Conservation (phyloP, 2,797 vertebrate species). For the Pipistrellus pipistrellus region DNA sequence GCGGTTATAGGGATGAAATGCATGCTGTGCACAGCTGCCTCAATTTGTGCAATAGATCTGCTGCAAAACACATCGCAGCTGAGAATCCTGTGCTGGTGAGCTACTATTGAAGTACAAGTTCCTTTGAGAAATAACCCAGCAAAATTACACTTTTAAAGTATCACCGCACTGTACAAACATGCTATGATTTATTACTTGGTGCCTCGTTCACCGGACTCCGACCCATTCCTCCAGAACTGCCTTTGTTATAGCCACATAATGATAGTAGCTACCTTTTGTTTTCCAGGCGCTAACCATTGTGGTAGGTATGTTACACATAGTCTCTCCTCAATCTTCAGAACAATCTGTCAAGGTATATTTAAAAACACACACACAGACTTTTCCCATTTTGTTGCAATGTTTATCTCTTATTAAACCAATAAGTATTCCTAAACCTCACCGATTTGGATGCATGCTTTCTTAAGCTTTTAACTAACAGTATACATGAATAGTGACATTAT, state of each 20-base stretch:
- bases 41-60: conserved; percentile 67
- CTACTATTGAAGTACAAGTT: conserved; percentile 67
- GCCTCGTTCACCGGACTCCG: conserved; percentile 1
- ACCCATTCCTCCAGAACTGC: not conserved
- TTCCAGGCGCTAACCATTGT: not conserved
- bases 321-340: not conserved
- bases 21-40: conserved; percentile 81
- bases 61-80: conserved; percentile 68
- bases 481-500: not conserved
- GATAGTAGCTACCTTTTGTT: conserved; percentile 26
- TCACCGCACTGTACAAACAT: conserved; percentile 18
- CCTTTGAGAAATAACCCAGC: conserved; percentile 76
- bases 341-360: not conserved
- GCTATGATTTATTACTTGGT: conserved; percentile 63
- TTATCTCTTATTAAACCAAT: conserved; percentile 47
- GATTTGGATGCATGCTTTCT: not conserved
- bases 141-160: conserved; percentile 63
- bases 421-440: not conserved
- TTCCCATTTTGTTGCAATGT: not conserved
- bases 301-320: not conserved
- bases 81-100: conserved; percentile 35
- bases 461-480: not conserved
- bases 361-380: conserved; percentile 9
- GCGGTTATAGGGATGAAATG: conserved; percentile 59
- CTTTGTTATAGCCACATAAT: not conserved